A percentile compares a stretch with the other conserved stretches of the same genome.
Evolutionary conservation across 2,888 invertebrate species (phyloP).

Genomic region (Yponomeuta cagnagella): DNA sequence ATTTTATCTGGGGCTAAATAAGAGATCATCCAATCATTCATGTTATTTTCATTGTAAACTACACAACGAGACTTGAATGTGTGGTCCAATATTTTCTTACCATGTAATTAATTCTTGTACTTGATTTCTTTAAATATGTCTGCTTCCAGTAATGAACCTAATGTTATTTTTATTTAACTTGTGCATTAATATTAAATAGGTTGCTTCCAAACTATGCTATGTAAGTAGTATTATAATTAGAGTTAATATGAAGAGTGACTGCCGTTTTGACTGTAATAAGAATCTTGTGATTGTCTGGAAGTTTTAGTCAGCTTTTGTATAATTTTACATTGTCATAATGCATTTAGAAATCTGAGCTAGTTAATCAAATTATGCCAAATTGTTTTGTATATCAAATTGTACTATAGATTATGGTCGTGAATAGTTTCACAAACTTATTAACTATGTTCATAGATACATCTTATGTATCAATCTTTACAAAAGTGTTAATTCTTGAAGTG

Average conservation of each 20-base stretch:
- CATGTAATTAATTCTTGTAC: not conserved
- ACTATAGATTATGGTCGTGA: not conserved
- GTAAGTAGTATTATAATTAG: conserved; percentile 55
- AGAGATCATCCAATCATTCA: not conserved
- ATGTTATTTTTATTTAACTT: conserved; percentile 34
- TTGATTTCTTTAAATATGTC: conserved; percentile 29
- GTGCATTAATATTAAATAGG: conserved; percentile 55
- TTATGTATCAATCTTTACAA: conserved; percentile 13
- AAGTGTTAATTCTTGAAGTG: no score
- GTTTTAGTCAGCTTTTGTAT: conserved; percentile 57
- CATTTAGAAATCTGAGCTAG: conserved; percentile 66
- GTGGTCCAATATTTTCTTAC: conserved; percentile 54
- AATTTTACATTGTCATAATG: conserved; percentile 58
- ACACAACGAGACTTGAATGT: conserved; percentile 58
- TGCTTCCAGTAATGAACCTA: conserved; percentile 39
- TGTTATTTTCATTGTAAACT: not conserved
- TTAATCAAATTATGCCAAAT: conserved; percentile 65
- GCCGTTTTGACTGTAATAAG: conserved; percentile 39
- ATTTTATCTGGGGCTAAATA: no score
- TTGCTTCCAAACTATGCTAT: conserved; percentile 64
- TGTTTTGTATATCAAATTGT: conserved; percentile 55
- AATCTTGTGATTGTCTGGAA: conserved; percentile 68
- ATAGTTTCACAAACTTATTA: not conserved
- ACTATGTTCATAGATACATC: not conserved
- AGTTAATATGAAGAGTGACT: conserved; percentile 13